A percentile compares a stretch with the other conserved stretches of the same genome.
Conservation (phyloP, 2,888 invertebrate species). For the Cylloceria caligata region DNA sequence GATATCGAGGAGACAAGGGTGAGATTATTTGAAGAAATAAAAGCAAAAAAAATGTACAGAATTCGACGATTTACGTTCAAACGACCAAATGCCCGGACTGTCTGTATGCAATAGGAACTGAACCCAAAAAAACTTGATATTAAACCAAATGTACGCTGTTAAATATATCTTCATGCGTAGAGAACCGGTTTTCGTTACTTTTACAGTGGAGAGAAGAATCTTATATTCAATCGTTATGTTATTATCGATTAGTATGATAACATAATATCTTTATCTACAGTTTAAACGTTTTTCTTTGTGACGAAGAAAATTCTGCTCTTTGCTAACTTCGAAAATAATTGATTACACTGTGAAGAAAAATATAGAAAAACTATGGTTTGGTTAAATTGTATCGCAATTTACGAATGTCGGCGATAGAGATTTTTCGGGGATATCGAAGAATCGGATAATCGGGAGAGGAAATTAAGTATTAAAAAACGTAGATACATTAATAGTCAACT, state of each 20-base stretch:
- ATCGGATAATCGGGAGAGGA: neutral
- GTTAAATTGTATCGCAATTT: slow-evolving; percentile 3
- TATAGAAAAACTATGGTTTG: neutral
- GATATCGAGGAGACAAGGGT: slow-evolving; percentile 9
- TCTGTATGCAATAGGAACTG: slow-evolving; percentile 76
- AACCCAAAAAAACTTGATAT: slow-evolving; percentile 75
- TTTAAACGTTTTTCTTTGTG: neutral
- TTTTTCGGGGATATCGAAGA: neutral
- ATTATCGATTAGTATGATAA: slow-evolving; percentile 6
- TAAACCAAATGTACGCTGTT: too few relatives aligned
- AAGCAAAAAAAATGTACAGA: slow-evolving; percentile 72
- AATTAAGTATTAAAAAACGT: neutral
- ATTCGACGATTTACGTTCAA: slow-evolving; percentile 74
- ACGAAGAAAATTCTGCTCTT: slow-evolving; percentile 2
- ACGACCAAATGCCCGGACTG: slow-evolving; percentile 77
- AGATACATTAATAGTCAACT: slow-evolving; percentile 10
- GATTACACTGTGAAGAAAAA: slow-evolving; percentile 12
- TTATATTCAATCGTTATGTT: neutral
- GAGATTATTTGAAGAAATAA: neutral
- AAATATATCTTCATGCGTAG: neutral
- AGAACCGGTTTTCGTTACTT: neutral
- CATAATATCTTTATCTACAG: slow-evolving; percentile 5
- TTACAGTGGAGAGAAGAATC: neutral
- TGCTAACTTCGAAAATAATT: neutral
- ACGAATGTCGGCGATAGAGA: neutral